Evolutionary conservation across 2,113 vertebrate genomes (phyloP).

Genomic region (Sapayoa aenigma): DNA sequence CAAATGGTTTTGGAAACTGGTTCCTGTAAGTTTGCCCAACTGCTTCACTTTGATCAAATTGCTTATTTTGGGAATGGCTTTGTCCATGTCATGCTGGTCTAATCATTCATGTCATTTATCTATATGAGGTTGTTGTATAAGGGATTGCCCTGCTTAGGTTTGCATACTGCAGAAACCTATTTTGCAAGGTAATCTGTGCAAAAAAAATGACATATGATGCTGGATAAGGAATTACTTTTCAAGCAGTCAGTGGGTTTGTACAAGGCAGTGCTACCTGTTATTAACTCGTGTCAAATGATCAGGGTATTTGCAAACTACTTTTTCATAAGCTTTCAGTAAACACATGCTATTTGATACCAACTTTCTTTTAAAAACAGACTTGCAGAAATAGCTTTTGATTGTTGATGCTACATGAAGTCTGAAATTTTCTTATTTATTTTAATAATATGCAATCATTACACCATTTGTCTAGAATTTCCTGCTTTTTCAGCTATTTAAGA

Average conservation of each 20-base stretch:
- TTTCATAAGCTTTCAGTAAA: not conserved
- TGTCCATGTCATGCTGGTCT: conserved; percentile 42
- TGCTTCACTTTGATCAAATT: conserved; percentile 51
- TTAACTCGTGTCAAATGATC: not conserved
- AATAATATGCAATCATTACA: not conserved
- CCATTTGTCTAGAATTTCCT: not conserved
- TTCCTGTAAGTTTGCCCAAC: conserved; percentile 92
- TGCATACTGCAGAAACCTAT: not conserved
- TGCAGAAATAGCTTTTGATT: not conserved
- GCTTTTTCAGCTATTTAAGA: not conserved
- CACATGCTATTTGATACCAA: not conserved
- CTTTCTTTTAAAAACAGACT: not conserved
- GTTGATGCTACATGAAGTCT: not conserved
- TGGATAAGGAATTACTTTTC: not conserved
- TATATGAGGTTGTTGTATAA: not conserved
- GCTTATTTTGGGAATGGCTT: conserved; percentile 34
- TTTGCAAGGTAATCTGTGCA: not conserved
- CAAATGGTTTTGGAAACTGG: conserved; percentile 99
- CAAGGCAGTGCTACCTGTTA: not conserved
- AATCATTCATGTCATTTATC: conserved; percentile 14
- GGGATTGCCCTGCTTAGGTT: not conserved
- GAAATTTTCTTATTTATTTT: not conserved
- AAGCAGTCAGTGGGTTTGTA: not conserved
- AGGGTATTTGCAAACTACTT: not conserved
- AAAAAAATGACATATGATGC: not conserved